A percentile compares a stretch with the other conserved stretches of the same genome.
Evolutionary conservation across 1,140 invertebrate species (phyloP).

Genomic region (Brachionus angularis): DNA sequence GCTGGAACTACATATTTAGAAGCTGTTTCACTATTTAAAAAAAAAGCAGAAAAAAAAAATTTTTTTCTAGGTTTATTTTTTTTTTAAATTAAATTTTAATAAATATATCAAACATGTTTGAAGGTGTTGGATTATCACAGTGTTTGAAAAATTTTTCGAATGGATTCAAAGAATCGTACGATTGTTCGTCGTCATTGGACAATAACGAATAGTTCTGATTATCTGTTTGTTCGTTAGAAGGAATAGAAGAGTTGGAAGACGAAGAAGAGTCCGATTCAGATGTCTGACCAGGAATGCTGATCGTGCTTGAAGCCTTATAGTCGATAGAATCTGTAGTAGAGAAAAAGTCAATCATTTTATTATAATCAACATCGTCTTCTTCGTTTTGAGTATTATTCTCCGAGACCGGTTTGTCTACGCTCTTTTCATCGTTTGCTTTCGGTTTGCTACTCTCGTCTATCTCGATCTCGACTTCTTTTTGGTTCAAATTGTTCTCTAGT

Average conservation of each 20-base stretch:
- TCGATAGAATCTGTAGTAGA: background rate
- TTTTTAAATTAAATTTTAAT: background rate
- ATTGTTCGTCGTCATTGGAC: constrained; percentile 27
- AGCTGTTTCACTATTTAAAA: constrained; percentile 17
- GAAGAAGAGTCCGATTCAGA: background rate
- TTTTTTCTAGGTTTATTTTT: background rate
- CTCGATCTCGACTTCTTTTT: background rate
- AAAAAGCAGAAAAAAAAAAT: too few relatives aligned
- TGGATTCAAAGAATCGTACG: constrained; percentile 27
- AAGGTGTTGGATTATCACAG: constrained; percentile 37
- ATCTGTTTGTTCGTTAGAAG: background rate
- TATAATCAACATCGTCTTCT: constrained; percentile 5
- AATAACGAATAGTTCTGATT: too few relatives aligned
- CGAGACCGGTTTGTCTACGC: background rate
- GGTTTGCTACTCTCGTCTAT: background rate
- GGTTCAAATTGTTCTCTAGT: constrained; percentile 24
- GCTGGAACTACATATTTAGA: constrained; percentile 38
- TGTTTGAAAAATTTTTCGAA: constrained; percentile 35
- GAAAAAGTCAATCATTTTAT: constrained; percentile 37
- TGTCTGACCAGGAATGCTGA: background rate
- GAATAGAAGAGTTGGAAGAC: background rate
- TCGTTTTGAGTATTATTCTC: background rate
- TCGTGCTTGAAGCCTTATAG: background rate
- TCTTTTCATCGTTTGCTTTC: background rate
- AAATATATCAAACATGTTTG: background rate